phyloP scores from a whole-genome alignment of 2,888 invertebrate species.

The Acholoe squamosa region DNA sequence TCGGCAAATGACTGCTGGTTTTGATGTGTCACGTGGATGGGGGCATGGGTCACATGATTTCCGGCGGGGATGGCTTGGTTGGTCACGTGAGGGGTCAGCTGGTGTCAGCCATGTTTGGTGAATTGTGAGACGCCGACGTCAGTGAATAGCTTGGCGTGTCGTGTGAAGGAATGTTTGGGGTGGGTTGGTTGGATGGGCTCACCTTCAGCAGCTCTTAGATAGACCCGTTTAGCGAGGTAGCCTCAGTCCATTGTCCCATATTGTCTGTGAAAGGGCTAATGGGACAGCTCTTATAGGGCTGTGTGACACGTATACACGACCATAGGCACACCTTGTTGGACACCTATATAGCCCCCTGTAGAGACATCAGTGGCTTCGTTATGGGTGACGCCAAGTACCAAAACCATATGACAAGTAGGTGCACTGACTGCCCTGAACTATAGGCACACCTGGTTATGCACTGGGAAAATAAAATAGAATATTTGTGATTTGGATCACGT shows the following conservation, averaged over 20 bases:
- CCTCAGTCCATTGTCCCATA: not conserved
- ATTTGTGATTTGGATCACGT: too few species aligned
- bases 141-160: too few species aligned
- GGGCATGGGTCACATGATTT: not conserved
- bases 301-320: not conserved
- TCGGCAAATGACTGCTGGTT: not conserved
- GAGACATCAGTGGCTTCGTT: too few species aligned
- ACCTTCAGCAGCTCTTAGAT: not conserved
- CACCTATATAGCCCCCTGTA: too few species aligned
- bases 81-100: constrained; percentile 44
- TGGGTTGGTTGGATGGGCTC: not conserved
- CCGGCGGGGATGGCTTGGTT: not conserved
- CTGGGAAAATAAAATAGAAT: too few species aligned
- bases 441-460: too few species aligned
- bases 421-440: too few species aligned
- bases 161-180: not conserved
- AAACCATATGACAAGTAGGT: too few species aligned
- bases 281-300: not conserved
- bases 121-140: not conserved
- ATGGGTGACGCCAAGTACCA: too few species aligned
- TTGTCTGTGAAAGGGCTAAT: not conserved
- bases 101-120: constrained; percentile 10
- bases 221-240: not conserved
- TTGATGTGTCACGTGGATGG: not conserved
- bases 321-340: not conserved